A percentile compares a stretch with the other conserved stretches of the same genome.
These are phyloP conservation scores for Mamestra configurata DNA, from an alignment of 1,140 invertebrate species.

Conservation along the genomic window DNA sequence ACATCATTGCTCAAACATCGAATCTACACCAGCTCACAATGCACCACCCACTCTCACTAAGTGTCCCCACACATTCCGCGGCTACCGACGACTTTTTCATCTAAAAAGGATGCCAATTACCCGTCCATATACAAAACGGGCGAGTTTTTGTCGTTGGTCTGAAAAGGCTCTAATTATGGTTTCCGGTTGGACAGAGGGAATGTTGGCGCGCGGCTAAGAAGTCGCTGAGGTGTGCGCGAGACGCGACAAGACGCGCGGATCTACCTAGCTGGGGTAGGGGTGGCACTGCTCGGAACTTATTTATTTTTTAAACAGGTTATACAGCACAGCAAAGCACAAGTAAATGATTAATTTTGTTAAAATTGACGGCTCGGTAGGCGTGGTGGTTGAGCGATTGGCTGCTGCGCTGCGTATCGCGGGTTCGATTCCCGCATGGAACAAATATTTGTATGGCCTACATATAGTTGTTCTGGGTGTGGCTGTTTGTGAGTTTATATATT, in stretches of 20 bases:
- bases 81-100: conserved; percentile 46
- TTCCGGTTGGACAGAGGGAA: conserved; percentile 47
- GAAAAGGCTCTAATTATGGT: conserved; percentile 58
- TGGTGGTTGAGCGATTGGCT: too few relatives aligned
- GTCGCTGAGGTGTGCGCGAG: conserved; percentile 52
- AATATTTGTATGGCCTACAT: too few relatives aligned
- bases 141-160: conserved; percentile 52
- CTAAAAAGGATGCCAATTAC: conserved; percentile 56
- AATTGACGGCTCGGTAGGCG: too few relatives aligned
- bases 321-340: too few relatives aligned
- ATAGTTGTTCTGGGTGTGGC: too few relatives aligned
- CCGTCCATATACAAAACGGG: conserved; percentile 57
- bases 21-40: background rate
- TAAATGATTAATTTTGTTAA: too few relatives aligned
- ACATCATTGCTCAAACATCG: background rate
- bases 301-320: too few relatives aligned
- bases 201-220: conserved; percentile 52
- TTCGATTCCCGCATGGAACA: too few relatives aligned
- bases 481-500: too few relatives aligned
- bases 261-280: background rate
- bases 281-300: too few relatives aligned
- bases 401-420: too few relatives aligned
- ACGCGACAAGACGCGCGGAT: conserved; percentile 20
- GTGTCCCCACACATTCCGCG: conserved; percentile 49
- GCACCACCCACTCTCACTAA: conserved; percentile 41